Evolutionary conservation across 2,113 vertebrate species (phyloP).

Genomic region (Australoheros scitulus): DNA sequence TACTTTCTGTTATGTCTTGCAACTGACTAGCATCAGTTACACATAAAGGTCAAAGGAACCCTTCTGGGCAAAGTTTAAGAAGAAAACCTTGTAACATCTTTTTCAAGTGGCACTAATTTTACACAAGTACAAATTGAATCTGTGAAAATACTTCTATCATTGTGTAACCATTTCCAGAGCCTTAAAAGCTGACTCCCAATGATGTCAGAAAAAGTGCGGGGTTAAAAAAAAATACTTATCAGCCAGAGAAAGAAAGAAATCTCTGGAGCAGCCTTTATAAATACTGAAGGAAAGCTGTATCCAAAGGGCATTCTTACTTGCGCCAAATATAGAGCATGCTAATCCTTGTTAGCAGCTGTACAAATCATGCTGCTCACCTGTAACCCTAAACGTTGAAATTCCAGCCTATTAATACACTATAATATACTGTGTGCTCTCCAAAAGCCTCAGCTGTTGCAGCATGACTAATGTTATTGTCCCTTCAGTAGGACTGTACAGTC

Average conservation of each 20-base stretch:
- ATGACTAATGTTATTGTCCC: slow-evolving; percentile 43
- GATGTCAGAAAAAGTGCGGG: background rate
- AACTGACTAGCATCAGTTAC: slow-evolving; percentile 50
- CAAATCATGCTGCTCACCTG: slow-evolving; percentile 48
- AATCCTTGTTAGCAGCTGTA: slow-evolving; percentile 69
- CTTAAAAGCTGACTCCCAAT: background rate
- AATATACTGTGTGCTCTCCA: slow-evolving; percentile 1
- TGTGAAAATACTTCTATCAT: background rate
- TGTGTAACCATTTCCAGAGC: background rate
- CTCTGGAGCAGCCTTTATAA: background rate
- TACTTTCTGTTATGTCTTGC: slow-evolving; percentile 54
- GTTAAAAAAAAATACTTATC: too few relatives aligned
- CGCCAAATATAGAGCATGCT: slow-evolving; percentile 60
- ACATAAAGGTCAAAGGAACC: slow-evolving; percentile 51
- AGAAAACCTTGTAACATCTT: background rate
- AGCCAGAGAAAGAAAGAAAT: background rate
- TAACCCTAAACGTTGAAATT: slow-evolving; percentile 45
- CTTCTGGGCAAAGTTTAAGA: background rate
- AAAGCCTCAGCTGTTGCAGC: slow-evolving; percentile 31
- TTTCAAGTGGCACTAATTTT: background rate
- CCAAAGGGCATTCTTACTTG: slow-evolving; percentile 30
- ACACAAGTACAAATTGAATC: background rate
- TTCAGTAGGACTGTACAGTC: slow-evolving; percentile 13
- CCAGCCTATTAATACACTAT: slow-evolving; percentile 48
- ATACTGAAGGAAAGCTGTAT: slow-evolving; percentile 1